A percentile compares a stretch with the other conserved stretches of the same genome.
Evolutionary conservation across 2,113 vertebrate species (phyloP).

Genomic region (Dissostichus mawsoni): DNA sequence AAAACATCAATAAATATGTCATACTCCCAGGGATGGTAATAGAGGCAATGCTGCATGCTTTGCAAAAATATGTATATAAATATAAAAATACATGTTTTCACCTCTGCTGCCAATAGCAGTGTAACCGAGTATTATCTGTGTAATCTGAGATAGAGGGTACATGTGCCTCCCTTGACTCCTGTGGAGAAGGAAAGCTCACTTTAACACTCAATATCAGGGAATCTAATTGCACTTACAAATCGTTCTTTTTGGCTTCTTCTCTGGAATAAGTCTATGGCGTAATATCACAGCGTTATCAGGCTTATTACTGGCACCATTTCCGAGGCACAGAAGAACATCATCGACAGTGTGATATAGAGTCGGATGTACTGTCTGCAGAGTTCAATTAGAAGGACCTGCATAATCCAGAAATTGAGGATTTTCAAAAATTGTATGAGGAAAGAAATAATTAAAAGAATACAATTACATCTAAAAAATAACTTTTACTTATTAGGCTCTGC

Average conservation of each 20-base stretch:
- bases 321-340: constrained; percentile 2
- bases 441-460: neutral
- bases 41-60: constrained; percentile 3
- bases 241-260: constrained; percentile 20
- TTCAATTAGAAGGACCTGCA: neutral
- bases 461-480: neutral
- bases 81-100: constrained; percentile 23
- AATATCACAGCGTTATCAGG: constrained; percentile 24
- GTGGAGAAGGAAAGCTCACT: constrained; percentile 52
- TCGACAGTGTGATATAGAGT: neutral
- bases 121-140: constrained; percentile 64
- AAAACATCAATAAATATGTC: constrained; percentile 9
- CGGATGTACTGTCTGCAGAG: neutral
- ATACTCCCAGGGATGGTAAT: neutral
- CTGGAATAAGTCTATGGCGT: constrained; percentile 42
- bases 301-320: constrained; percentile 31
- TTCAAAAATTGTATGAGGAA: neutral
- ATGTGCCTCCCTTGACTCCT: constrained; percentile 49
- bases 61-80: constrained; percentile 13
- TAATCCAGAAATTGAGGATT: neutral
- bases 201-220: constrained; percentile 58
- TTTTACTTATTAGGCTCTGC: neutral
- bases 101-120: constrained; percentile 36
- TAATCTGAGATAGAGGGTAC: constrained; percentile 63
- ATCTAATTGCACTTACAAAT: constrained; percentile 58